Evolutionary conservation across 2,113 vertebrate genomes (phyloP).

Genomic region (Dicentrarchus labrax): DNA sequence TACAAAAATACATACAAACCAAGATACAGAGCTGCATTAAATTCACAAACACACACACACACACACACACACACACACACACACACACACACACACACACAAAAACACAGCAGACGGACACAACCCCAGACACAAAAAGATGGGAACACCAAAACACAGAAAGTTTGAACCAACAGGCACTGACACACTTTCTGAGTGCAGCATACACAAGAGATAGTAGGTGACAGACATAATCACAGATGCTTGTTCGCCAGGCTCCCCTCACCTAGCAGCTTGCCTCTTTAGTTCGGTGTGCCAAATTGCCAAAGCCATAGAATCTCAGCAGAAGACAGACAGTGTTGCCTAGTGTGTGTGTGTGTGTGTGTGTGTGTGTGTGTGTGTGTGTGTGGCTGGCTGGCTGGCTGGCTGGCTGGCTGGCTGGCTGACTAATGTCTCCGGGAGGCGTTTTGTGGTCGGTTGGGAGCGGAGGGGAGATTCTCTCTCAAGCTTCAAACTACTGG

Average conservation of each 20-base stretch:
- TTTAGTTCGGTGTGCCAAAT: slow-evolving; percentile 76
- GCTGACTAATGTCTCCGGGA: slow-evolving; percentile 76
- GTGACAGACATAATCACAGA: slow-evolving; percentile 79
- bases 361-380: slow-evolving; percentile 28
- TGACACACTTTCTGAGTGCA: slow-evolving; percentile 38
- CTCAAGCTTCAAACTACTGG: slow-evolving; percentile 72
- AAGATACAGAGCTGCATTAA: slow-evolving; percentile 5
- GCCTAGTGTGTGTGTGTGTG: slow-evolving; percentile 32
- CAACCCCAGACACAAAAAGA: background rate
- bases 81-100: too few species aligned
- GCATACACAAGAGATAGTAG: slow-evolving; percentile 65
- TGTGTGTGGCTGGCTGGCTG: slow-evolving; percentile 3
- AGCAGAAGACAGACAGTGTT: slow-evolving; percentile 68
- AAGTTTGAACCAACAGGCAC: slow-evolving; percentile 45
- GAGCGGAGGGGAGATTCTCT: slow-evolving; percentile 72
- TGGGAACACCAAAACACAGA: slow-evolving; percentile 18
- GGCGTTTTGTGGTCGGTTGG: slow-evolving; percentile 75
- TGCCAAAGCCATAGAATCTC: slow-evolving; percentile 74
- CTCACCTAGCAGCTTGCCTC: slow-evolving; percentile 80
- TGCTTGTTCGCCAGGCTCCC: slow-evolving; percentile 74
- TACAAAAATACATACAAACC: slow-evolving; percentile 1
- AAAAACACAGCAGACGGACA: slow-evolving; percentile 1
- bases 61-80: background rate
- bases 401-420: slow-evolving; percentile 45
- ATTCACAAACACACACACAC: background rate